Percentiles rank a stretch among this genome's conserved stretches.
Conservation (phyloP, 2,888 invertebrate species). For the Phoenoteleia sp. region DNA sequence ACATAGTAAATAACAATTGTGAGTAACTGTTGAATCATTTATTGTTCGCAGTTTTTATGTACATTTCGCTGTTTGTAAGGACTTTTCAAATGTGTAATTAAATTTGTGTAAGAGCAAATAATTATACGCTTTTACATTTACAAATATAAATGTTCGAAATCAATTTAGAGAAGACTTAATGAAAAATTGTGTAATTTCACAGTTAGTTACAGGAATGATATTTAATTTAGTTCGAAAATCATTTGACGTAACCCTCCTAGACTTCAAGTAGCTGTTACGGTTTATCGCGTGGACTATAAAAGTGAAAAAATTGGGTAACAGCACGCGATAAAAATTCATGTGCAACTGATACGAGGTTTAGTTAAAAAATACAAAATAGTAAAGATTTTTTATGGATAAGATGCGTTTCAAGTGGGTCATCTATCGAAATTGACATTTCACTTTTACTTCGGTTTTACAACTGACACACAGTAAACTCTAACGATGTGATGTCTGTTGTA, state of each 20-base stretch:
- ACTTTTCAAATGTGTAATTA: slow-evolving; percentile 28
- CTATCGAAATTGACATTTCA: slow-evolving; percentile 1
- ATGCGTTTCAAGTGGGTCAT: not conserved
- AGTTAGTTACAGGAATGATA: slow-evolving; percentile 5
- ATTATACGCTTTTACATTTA: not conserved
- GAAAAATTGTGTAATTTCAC: slow-evolving; percentile 1
- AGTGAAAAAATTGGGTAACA: slow-evolving; percentile 9
- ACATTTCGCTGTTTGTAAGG: not conserved
- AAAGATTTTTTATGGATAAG: slow-evolving; percentile 16
- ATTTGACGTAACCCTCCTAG: slow-evolving; percentile 16
- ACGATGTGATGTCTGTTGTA: too few relatives aligned
- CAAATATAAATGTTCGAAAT: not conserved
- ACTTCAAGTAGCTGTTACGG: slow-evolving; percentile 26
- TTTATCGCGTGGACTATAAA: slow-evolving; percentile 28
- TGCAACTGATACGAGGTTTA: not conserved
- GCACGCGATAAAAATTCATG: slow-evolving; percentile 24
- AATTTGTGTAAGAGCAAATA: slow-evolving; percentile 16
- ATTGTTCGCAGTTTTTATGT: slow-evolving; percentile 22
- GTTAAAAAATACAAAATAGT: slow-evolving; percentile 7
- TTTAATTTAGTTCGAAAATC: slow-evolving; percentile 34
- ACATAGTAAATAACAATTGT: slow-evolving; percentile 29
- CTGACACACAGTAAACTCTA: not conserved
- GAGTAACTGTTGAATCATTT: slow-evolving; percentile 1
- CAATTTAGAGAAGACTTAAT: not conserved
- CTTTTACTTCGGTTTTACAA: not conserved